Base-by-base conservation (phyloP, 2,113 vertebrate genomes). In the Balaeniceps rex region DNA sequence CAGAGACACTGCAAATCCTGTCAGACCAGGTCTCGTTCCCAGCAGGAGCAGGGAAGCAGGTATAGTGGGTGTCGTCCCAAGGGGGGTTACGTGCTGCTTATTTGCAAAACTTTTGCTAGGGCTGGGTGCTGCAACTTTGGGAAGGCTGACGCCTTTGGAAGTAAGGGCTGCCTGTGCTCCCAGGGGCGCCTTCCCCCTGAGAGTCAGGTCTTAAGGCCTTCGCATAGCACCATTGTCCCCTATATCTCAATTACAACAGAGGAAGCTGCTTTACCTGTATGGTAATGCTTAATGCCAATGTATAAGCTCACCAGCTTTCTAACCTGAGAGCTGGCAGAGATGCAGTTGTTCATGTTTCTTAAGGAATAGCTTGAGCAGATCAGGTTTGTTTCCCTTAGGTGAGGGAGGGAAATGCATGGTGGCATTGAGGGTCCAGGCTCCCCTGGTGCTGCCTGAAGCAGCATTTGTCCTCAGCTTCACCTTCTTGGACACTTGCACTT, bases 81-180 rank as follows among this genome's bases (percentile, higher is more conserved):
- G 15, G 21, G 8, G 11, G 22, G 9, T 46, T 61, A 54, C 0
- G 0, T 38, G 16, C 24, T 81, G 33, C 38, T 72, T 57, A 21
- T 44, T 82, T 72, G n/a, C 29, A 68, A 14, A 90, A 69, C 38
- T 64, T 63, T 16, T 34, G 7, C 31, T 68, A 33, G 55, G n/a
- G 18, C 44, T 86, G 40, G 11, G 7, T 66, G 33, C 65, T 13
- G 6, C 38, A 18, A 4, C n/a, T 16, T n/a, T 18, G n/a, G 34
- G 34, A 79, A 60, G 25, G 46, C 46, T 54, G 44, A 4, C 0
- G 2, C 23, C 42, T 65, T 46, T 18, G 31, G 54, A 54, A 33
- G 54, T 31, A 65, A 54, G 46, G 49, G 24, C 77, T 90, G n/a
- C n/a, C 34, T 0, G 0, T 47, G n/a, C 46, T 71, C 10, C 60